Conservation (phyloP, 2,797 vertebrate genomes). For the Diglossa cyanea region DNA sequence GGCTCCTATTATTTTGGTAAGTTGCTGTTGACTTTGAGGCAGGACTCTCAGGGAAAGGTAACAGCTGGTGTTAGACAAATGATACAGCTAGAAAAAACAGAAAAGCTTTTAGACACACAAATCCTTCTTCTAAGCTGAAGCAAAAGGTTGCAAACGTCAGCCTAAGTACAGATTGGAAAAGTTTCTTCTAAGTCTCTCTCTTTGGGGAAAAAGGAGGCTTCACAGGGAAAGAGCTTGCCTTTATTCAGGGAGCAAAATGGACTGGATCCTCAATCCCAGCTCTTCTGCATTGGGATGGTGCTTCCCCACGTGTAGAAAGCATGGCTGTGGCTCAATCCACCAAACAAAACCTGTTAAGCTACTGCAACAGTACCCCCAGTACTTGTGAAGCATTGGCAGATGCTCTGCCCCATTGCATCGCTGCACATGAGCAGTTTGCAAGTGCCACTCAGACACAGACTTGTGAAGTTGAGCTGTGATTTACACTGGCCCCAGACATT, state of each 20-base stretch:
- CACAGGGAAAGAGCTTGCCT: neutral
- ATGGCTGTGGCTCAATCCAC: neutral
- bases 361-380: neutral
- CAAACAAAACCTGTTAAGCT: neutral
- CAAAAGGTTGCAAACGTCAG: neutral
- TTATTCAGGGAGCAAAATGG: neutral
- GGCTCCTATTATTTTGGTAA: slow-evolving; percentile 51
- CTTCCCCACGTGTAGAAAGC: neutral
- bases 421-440: neutral
- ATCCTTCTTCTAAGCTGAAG: neutral
- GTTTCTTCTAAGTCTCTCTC: neutral
- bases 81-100: slow-evolving; percentile 49
- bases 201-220: neutral
- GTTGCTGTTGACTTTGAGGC: slow-evolving; percentile 54
- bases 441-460: neutral
- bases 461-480: neutral
- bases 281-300: neutral
- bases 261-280: neutral
- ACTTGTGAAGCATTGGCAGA: neutral
- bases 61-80: slow-evolving; percentile 63
- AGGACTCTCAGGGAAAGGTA: slow-evolving; percentile 59
- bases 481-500: neutral
- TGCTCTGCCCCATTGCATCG: neutral
- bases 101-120: slow-evolving; percentile 20
- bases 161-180: neutral